Evolutionary conservation across 2,113 vertebrate genomes (phyloP), one percentile per base, ranked within the genome.

Genomic region (Nerophis ophidion): DNA sequence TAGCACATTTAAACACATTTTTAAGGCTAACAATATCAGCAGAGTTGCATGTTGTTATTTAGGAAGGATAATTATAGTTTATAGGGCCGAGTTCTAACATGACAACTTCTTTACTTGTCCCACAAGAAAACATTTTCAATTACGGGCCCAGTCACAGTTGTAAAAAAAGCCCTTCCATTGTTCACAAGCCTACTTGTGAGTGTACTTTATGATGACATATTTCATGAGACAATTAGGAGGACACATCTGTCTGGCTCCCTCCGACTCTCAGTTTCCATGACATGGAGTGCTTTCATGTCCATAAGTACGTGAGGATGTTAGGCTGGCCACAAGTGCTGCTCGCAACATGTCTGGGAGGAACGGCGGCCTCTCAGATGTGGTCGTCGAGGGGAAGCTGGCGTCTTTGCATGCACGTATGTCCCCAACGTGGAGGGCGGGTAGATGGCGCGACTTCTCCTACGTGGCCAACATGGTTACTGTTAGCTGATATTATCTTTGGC

Each of bases 201-300:
- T 40, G 38, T 17, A 40, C 35, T 40, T 55, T 3, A 40, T 56
- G 36, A 55, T 19, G 1, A 42, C 19, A 19, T 38, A 56, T 42
- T 19, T 42, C 16, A 38, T 12, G 53, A 1, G 10, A 55, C 54
- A 5, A 56, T 42, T 42, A 56, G 12, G 54, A 56, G 5, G 11
- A 56, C 36, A 42, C 36, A 10, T 42, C 54, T 42, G 36, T 42
- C 54, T 42, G 36, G 9, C 54, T 42, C 54, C 16, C 12, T 56
- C 12, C 8, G 26, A 19, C 54, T 42, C 54, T 56, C 36, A 40
- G 36, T 56, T 56, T 56, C 54, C 54, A 56, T 56, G 16, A 56
- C 54, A 56, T 44, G 11, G 13, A 56, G 54, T 16, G 16, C 10
- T 19, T 13, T 56, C 36, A 42, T 56, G 13, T 56, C 7, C 54